Percentiles rank a stretch among this genome's conserved stretches.
These are phyloP conservation scores for Drosophila nikananu DNA, from an alignment of 1,140 invertebrate genomes.

Conservation along the genomic window DNA sequence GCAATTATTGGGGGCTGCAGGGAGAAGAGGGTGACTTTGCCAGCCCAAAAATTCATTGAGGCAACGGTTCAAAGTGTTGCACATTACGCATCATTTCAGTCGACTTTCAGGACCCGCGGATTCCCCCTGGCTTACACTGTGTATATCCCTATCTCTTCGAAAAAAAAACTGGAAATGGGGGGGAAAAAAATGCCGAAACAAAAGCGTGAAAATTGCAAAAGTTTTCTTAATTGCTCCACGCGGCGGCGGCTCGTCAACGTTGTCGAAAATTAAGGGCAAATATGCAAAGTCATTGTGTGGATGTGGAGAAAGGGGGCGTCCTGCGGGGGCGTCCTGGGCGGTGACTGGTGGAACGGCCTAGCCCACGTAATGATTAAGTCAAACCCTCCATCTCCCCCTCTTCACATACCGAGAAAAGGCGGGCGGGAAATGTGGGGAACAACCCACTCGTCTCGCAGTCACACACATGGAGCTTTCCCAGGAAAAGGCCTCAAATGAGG, in stretches of 20 bases:
- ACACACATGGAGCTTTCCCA: constrained; percentile 49
- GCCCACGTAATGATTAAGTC: constrained; percentile 69
- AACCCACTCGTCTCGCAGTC: constrained; percentile 11
- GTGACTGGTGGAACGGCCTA: constrained; percentile 8
- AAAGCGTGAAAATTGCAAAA: constrained; percentile 82
- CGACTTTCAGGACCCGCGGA: constrained; percentile 19
- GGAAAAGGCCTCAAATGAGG: constrained; percentile 38
- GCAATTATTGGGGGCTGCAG: constrained; percentile 48
- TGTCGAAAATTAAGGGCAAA: constrained; percentile 76
- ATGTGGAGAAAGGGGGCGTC: constrained; percentile 7
- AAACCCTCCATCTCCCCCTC: constrained; percentile 29
- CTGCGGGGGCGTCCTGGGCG: not conserved
- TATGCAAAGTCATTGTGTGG: constrained; percentile 77
- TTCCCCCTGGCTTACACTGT: not conserved
- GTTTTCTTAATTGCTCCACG: constrained; percentile 78
- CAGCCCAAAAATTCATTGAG: constrained; percentile 64
- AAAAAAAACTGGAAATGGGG: constrained; percentile 20
- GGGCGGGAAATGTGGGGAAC: not conserved
- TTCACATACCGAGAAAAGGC: not conserved
- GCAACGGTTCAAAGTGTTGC: constrained; percentile 75
- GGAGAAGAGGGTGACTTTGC: not conserved
- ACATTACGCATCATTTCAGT: constrained; percentile 75
- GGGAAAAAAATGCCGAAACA: constrained; percentile 54
- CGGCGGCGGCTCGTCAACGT: constrained; percentile 50
- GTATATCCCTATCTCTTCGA: constrained; percentile 8